These are phyloP conservation scores for Erinaceus europaeus DNA, from an alignment of 2,113 vertebrate genomes.

Conservation along the genomic window DNA sequence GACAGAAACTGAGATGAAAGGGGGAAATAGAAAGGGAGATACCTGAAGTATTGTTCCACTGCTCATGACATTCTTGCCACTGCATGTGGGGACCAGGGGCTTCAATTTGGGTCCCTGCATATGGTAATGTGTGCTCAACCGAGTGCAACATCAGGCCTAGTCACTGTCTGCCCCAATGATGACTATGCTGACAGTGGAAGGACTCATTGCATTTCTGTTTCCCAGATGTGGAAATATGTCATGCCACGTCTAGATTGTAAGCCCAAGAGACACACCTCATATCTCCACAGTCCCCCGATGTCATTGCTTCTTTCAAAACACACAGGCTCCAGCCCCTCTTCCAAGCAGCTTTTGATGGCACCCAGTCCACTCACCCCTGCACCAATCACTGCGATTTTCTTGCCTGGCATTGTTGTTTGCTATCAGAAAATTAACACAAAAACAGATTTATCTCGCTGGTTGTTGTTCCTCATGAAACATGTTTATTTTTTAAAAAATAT, in stretches of 20 bases:
- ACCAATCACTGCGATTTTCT: neutral
- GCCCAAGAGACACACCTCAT: neutral
- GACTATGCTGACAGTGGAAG: neutral
- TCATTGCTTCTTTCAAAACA: conserved; percentile 50
- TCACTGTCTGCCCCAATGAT: too few relatives aligned
- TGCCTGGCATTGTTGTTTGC: neutral
- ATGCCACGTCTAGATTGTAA: neutral
- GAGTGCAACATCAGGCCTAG: too few relatives aligned
- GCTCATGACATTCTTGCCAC: too few relatives aligned
- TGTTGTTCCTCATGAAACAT: neutral
- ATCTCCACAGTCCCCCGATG: conserved; percentile 42
- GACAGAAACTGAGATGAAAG: too few relatives aligned
- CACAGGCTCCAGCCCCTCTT: conserved; percentile 13
- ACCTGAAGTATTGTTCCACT: too few relatives aligned
- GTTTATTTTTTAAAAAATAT: too few relatives aligned
- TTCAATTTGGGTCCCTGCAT: too few relatives aligned
- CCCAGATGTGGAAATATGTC: neutral
- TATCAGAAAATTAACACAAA: neutral
- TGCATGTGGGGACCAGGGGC: too few relatives aligned
- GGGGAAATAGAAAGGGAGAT: too few relatives aligned
- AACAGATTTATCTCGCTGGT: neutral
- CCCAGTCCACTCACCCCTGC: neutral
- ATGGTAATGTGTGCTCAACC: too few relatives aligned
- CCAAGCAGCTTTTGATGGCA: neutral
- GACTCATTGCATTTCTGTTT: neutral